Conservation (phyloP, 1,140 invertebrate species). For the Drosophila chauvacae region DNA sequence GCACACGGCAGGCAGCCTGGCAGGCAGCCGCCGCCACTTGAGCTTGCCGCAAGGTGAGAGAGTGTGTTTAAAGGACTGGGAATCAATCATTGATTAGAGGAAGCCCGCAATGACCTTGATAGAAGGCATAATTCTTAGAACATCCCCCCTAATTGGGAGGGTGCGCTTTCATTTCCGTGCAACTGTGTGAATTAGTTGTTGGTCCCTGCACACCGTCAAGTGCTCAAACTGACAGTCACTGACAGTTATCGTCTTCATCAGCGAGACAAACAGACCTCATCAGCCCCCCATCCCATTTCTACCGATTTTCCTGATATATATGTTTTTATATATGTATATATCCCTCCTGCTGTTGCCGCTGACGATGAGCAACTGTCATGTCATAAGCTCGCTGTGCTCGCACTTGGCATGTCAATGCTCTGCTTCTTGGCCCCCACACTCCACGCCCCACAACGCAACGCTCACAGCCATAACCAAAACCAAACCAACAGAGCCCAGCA, state of each 20-base stretch:
- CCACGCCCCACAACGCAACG: neutral
- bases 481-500: slow-evolving; percentile 9
- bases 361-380: slow-evolving; percentile 73
- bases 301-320: slow-evolving; percentile 1
- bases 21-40: slow-evolving; percentile 11
- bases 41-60: slow-evolving; percentile 12
- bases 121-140: slow-evolving; percentile 12
- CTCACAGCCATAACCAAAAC: slow-evolving; percentile 1
- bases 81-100: slow-evolving; percentile 38
- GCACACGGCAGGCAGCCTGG: slow-evolving; percentile 18
- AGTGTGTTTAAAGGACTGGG: slow-evolving; percentile 6
- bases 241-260: slow-evolving; percentile 69
- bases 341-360: slow-evolving; percentile 19
- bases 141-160: slow-evolving; percentile 19
- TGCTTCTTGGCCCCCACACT: slow-evolving; percentile 5
- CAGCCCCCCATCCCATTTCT: slow-evolving; percentile 3
- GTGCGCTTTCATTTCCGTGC: slow-evolving; percentile 29
- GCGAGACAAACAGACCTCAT: slow-evolving; percentile 41
- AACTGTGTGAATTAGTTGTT: slow-evolving; percentile 41
- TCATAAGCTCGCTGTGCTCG: slow-evolving; percentile 50
- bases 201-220: slow-evolving; percentile 47
- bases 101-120: slow-evolving; percentile 10
- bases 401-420: slow-evolving; percentile 77
- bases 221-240: slow-evolving; percentile 65
- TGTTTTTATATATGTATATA: slow-evolving; percentile 1